These are phyloP conservation scores for Brachirus orientalis DNA, from an alignment of 2,113 vertebrate species.

Conservation along the genomic window DNA sequence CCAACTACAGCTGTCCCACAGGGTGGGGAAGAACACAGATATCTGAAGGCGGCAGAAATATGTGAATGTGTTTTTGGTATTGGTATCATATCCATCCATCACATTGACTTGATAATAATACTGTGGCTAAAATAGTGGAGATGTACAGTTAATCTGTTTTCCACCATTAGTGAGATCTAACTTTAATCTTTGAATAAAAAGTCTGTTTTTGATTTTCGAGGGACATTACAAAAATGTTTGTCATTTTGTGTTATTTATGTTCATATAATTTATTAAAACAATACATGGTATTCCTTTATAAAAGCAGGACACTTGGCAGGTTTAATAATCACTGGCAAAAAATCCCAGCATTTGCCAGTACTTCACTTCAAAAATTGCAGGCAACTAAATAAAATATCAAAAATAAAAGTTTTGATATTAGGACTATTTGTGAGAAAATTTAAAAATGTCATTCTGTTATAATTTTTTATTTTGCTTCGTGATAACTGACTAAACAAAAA, in stretches of 20 bases:
- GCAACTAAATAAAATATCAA: too few relatives aligned
- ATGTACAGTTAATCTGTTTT: conserved; percentile 39
- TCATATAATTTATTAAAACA: too few relatives aligned
- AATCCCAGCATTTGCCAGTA: too few relatives aligned
- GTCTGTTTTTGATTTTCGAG: neutral
- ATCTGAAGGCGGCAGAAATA: conserved; percentile 40
- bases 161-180: conserved; percentile 20
- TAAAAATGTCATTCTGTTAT: too few relatives aligned
- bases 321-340: neutral
- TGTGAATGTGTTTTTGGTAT: conserved; percentile 26
- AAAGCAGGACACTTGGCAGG: too few relatives aligned
- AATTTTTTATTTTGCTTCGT: too few relatives aligned
- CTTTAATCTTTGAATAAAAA: conserved; percentile 21
- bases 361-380: too few relatives aligned
- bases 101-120: conserved; percentile 34
- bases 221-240: too few relatives aligned
- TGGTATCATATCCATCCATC: conserved; percentile 46
- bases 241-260: neutral
- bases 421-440: too few relatives aligned
- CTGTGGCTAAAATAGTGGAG: conserved; percentile 33
- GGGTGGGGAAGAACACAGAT: conserved; percentile 32
- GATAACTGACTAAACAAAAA: too few relatives aligned
- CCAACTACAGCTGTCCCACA: conserved; percentile 49
- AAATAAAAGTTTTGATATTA: too few relatives aligned
- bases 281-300: too few relatives aligned